These are phyloP conservation scores for Cerastoderma edule DNA, from an alignment of 2,888 invertebrate genomes.

Conservation along the genomic window DNA sequence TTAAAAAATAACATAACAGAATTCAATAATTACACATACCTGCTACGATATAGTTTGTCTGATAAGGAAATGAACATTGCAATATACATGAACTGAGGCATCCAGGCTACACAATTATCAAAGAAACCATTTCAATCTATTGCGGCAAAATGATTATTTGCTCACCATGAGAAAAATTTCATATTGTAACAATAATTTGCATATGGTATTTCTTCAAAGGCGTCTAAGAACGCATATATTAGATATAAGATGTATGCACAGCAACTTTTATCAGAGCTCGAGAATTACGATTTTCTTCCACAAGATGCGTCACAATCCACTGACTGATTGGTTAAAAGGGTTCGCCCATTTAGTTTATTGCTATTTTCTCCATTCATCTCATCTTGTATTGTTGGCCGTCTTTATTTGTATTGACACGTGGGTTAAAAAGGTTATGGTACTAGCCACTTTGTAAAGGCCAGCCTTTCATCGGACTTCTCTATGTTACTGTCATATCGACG, in stretches of 20 bases:
- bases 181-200: not conserved
- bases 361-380: not conserved
- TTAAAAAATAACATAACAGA: too few relatives aligned
- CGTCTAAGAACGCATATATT: not conserved
- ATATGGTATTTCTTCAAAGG: not conserved
- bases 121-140: too few relatives aligned
- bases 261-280: not conserved
- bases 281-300: not conserved
- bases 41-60: too few relatives aligned
- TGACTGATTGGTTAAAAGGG: conserved; percentile 2
- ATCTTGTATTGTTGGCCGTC: conserved; percentile 1
- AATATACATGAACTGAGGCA: too few relatives aligned
- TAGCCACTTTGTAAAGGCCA: not conserved
- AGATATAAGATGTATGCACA: not conserved
- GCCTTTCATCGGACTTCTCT: not conserved
- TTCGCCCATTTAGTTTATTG: conserved; percentile 2
- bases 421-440: conserved; percentile 4
- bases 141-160: not conserved
- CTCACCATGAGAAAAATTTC: not conserved
- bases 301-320: not conserved
- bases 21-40: too few relatives aligned
- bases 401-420: conserved; percentile 1
- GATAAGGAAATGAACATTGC: too few relatives aligned
- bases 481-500: not conserved
- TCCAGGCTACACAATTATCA: too few relatives aligned